Evolutionary conservation across 2,797 vertebrate genomes (phyloP).

Genomic region (Mionectes olivaceus): DNA sequence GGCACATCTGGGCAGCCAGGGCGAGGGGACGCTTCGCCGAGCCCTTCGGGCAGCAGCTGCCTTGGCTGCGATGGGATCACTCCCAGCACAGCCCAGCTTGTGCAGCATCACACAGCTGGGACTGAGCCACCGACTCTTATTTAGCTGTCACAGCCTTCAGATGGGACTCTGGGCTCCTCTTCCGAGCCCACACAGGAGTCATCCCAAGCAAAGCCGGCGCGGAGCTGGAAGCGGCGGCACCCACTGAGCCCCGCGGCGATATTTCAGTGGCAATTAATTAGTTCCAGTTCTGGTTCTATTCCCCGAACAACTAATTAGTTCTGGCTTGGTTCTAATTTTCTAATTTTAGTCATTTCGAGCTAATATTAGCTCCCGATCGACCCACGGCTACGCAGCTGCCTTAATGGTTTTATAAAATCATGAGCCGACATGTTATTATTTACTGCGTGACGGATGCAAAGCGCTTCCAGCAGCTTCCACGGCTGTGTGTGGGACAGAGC

Average conservation of each 20-base stretch:
- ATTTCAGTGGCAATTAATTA: slow-evolving; percentile 57
- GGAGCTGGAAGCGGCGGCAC: neutral
- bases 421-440: neutral
- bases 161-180: neutral
- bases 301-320: slow-evolving; percentile 54
- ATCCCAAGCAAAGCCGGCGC: neutral
- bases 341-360: slow-evolving; percentile 57
- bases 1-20: neutral
- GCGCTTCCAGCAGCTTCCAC: neutral
- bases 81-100: neutral
- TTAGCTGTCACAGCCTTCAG: neutral
- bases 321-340: slow-evolving; percentile 46
- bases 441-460: neutral
- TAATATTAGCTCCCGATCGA: slow-evolving; percentile 44
- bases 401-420: neutral
- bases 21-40: fast-evolving
- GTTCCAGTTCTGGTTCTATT: slow-evolving; percentile 62
- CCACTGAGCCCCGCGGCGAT: neutral
- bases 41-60: neutral
- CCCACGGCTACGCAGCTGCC: neutral
- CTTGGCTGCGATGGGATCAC: fast-evolving
- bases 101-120: neutral
- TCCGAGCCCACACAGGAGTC: neutral
- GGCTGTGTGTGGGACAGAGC: fast-evolving
- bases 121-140: neutral